Evolutionary conservation across 2,797 vertebrate genomes (phyloP).

Genomic region (Geotrypetes seraphini): DNA sequence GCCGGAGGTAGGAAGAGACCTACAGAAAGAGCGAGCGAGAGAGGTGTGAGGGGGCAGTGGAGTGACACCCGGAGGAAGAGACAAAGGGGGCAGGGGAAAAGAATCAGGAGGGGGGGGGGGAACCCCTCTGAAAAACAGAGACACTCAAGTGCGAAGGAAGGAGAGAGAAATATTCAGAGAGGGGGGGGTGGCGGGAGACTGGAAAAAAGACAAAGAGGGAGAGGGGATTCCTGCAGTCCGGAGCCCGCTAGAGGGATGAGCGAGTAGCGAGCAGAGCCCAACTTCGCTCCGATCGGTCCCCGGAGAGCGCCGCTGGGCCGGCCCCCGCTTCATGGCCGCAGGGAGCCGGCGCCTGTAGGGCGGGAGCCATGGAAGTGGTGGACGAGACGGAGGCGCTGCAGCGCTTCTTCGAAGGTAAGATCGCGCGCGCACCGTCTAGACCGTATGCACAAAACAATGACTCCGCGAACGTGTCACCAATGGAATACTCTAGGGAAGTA

Average conservation of each 20-base stretch:
- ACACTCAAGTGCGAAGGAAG: too few species aligned
- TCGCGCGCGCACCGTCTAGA: too few species aligned
- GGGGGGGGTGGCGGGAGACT: too few species aligned
- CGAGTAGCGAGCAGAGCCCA: constrained; percentile 3
- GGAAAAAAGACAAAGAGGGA: background rate
- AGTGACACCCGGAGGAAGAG: background rate
- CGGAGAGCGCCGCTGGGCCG: background rate
- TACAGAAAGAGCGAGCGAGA: background rate
- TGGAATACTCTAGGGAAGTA: too few species aligned
- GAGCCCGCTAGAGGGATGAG: constrained; percentile 46
- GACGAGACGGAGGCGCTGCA: constrained; percentile 96
- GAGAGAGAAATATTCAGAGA: background rate
- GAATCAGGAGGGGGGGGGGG: background rate
- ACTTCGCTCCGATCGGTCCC: constrained; percentile 10
- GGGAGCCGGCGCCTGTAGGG: constrained; percentile 3
- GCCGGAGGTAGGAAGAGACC: background rate
- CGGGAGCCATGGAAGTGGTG: constrained; percentile 89
- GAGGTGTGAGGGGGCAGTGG: background rate
- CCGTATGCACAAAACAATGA: too few species aligned
- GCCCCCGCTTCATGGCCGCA: constrained; percentile 2
- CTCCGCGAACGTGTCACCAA: too few species aligned
- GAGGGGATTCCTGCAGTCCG: too few species aligned
- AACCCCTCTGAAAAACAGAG: too few species aligned
- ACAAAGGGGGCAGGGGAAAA: constrained; percentile 23
- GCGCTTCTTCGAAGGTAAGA: constrained; percentile 95